These are phyloP conservation scores for Salvelinus fontinalis DNA, from an alignment of 2,113 vertebrate species.

Conservation along the genomic window DNA sequence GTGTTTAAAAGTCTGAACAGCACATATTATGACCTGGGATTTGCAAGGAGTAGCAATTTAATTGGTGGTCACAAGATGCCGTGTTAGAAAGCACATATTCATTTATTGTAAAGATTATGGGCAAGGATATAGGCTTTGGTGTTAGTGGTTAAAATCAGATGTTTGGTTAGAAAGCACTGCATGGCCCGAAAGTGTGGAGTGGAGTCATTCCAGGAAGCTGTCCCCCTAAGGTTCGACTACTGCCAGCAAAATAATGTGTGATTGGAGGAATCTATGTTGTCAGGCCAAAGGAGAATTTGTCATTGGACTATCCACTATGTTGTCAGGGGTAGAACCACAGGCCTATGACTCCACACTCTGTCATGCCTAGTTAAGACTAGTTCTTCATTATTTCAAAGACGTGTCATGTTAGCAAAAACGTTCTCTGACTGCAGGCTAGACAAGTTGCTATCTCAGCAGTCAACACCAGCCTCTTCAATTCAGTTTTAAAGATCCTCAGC, in stretches of 20 bases:
- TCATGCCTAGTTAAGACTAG: constrained; percentile 12
- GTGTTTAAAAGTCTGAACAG: no score
- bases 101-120: no score
- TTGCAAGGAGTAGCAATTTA: no score
- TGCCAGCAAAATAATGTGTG: neutral
- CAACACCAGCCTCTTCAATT: neutral
- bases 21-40: no score
- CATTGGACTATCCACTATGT: constrained; percentile 25
- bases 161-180: no score
- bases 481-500: no score
- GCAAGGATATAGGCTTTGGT: no score
- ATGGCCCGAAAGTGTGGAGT: no score
- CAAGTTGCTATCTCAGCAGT: neutral
- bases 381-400: constrained; percentile 10
- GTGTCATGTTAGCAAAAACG: neutral
- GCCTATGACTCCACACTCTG: constrained; percentile 16
- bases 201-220: no score
- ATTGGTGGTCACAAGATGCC: no score
- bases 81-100: no score
- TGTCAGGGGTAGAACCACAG: neutral
- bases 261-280: constrained; percentile 25
- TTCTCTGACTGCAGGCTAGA: constrained; percentile 1
- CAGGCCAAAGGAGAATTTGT: neutral
- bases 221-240: neutral
- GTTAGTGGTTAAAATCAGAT: no score